phyloP scores from a whole-genome alignment of 2,797 vertebrate genomes.

The Ciconia nigra region DNA sequence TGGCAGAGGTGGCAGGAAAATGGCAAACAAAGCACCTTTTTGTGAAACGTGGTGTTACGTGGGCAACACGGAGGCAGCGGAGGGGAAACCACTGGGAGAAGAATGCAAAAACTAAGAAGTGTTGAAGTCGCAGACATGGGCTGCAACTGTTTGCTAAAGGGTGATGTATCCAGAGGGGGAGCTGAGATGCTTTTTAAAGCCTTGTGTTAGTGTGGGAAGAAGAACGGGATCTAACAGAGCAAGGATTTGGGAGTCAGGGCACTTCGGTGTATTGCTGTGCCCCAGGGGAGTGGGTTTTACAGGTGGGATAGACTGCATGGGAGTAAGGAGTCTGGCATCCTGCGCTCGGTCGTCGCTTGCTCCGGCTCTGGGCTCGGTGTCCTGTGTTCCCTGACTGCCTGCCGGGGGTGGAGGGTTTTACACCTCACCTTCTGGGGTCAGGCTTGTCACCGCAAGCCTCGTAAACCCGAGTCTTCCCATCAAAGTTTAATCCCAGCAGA shows the following conservation, averaged over 20 bases:
- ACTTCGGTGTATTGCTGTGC: neutral
- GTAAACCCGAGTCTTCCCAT: neutral
- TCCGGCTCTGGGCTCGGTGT: accelerated
- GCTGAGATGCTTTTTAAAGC: neutral
- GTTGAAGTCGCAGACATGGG: neutral
- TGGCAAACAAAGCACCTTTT: neutral
- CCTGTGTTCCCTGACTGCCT: accelerated
- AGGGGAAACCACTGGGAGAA: neutral
- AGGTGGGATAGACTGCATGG: neutral
- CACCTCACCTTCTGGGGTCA: neutral
- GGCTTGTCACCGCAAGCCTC: neutral
- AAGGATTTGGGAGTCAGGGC: neutral
- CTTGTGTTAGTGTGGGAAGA: neutral
- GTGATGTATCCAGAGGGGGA: neutral
- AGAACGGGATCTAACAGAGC: neutral
- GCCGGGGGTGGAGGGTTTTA: neutral
- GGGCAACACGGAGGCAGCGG: neutral
- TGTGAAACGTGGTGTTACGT: neutral
- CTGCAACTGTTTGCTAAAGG: neutral
- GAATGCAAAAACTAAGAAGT: neutral
- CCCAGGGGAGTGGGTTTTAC: neutral
- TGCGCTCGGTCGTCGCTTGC: accelerated
- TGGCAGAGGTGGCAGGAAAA: neutral
- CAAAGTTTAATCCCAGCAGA: neutral
- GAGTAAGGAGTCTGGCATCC: neutral